phyloP scores from a whole-genome alignment of 2,797 vertebrate species.

The Eutrigla gurnardus region DNA sequence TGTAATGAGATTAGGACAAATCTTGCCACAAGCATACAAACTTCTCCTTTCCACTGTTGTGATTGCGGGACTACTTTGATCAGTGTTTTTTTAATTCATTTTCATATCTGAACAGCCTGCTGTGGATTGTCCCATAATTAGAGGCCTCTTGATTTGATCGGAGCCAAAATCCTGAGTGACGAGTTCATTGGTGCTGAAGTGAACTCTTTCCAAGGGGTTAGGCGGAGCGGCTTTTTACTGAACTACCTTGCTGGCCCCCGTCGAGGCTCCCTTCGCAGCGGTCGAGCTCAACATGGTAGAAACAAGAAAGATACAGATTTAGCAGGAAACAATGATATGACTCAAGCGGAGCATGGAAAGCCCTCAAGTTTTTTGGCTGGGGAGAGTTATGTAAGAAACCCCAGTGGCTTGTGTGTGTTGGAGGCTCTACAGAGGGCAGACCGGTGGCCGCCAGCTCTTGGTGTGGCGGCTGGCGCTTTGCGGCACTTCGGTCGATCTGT shows the following conservation, averaged over 20 bases:
- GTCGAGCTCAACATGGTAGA: slow-evolving; percentile 59
- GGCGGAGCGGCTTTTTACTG: slow-evolving; percentile 50
- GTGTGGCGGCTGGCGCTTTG: slow-evolving; percentile 76
- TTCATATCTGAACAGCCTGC: slow-evolving; percentile 49
- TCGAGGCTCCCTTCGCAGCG: slow-evolving; percentile 48
- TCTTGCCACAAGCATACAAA: slow-evolving; percentile 25
- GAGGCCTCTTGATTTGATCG: slow-evolving; percentile 57
- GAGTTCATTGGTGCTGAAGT: slow-evolving; percentile 42
- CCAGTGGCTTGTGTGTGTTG: slow-evolving; percentile 72
- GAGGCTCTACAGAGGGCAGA: slow-evolving; percentile 72
- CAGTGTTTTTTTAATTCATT: slow-evolving; percentile 56
- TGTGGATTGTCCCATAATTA: slow-evolving; percentile 56
- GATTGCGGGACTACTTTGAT: slow-evolving; percentile 49
- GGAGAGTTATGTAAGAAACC: slow-evolving; percentile 74
- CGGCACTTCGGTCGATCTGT: slow-evolving; percentile 71
- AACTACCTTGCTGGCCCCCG: slow-evolving; percentile 41
- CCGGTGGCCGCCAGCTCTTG: slow-evolving; percentile 66
- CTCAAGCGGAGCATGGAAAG: slow-evolving; percentile 67
- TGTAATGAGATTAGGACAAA: slow-evolving; percentile 51
- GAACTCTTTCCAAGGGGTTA: slow-evolving; percentile 48
- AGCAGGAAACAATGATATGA: slow-evolving; percentile 73
- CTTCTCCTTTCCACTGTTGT: slow-evolving; percentile 34
- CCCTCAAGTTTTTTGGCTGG: slow-evolving; percentile 67
- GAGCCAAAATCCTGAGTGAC: slow-evolving; percentile 62
- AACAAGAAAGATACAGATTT: slow-evolving; percentile 53